Evolutionary conservation across 2,797 vertebrate genomes (phyloP), one percentile per base, ranked within the genome.

Genomic region (Poecile montanus): DNA sequence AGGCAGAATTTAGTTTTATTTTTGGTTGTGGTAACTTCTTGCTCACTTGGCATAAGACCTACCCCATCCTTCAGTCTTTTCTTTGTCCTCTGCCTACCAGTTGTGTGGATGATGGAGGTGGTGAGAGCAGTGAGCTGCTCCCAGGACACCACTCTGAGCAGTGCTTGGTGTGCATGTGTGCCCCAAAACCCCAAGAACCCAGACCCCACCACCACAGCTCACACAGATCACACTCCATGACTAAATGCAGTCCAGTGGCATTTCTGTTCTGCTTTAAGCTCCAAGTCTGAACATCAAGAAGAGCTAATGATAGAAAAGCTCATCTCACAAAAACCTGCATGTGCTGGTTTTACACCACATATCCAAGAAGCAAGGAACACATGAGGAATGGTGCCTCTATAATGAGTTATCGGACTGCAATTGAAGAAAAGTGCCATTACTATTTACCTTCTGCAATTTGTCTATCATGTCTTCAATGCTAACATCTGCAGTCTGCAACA

Each of bases 381-480:
- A 30, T 13, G 23, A 78, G 62, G 30, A 70, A 42, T 15, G 42
- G 32, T 16, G 17, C 47, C 56, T 82, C 53, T 58, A 0, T 18
- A 60, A 61, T 0, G 2, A 93, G 20, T 50, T 79, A 56, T 13
- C 42, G 74, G 63, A n/a, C 51, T 60, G 51, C 85, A 90, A 5
- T 0, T 19, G 27, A 73, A 70, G 79, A 50, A 57, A 73, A 76
- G 45, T 13, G 42, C 44, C 3, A 2, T n/a, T 66, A 21, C 30
- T 27, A 50, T 95, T 91, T 58, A 99, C 99, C 99, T 99, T 99
- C 97, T 99, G 98, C 44, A 99, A 97, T 85, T 99, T 99, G 92
- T 99, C 99, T 95, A 99, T 99, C 99, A 99, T 99, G 93, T 99
- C 99, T 97, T 99, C 99, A 42, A 99, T 99, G 96, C 98, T 99